These are phyloP conservation scores for Notamacropus eugenii DNA, from an alignment of 2,797 vertebrate species.

Conservation along the genomic window DNA sequence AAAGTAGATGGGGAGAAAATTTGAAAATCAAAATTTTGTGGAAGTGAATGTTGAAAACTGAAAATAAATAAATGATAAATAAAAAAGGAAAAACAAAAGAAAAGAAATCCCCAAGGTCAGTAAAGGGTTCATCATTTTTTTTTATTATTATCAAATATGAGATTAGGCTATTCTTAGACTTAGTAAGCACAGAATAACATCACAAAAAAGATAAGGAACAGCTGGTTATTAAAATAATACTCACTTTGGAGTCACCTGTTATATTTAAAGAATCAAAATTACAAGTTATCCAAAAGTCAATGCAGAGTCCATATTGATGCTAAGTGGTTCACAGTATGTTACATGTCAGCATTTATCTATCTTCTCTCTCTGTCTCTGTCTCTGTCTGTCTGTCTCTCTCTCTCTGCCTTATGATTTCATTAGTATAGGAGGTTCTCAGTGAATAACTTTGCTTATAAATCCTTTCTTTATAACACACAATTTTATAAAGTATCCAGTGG, in stretches of 20 bases:
- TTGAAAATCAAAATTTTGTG: too few relatives aligned
- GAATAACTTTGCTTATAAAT: too few relatives aligned
- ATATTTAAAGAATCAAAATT: neutral
- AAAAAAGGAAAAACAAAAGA: too few relatives aligned
- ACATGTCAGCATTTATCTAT: too few relatives aligned
- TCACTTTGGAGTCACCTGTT: neutral
- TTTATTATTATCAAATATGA: neutral
- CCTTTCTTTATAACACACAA: too few relatives aligned
- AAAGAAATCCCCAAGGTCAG: too few relatives aligned
- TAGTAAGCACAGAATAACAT: neutral
- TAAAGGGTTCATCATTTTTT: neutral
- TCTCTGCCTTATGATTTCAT: neutral
- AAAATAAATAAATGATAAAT: too few relatives aligned
- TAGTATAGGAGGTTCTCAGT: neutral
- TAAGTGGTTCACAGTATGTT: too few relatives aligned
- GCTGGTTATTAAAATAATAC: neutral
- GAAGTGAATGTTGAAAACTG: too few relatives aligned
- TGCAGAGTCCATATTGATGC: neutral
- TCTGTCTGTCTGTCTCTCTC: too few relatives aligned
- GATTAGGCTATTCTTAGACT: neutral
- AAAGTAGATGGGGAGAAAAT: too few relatives aligned
- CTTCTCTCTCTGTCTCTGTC: too few relatives aligned
- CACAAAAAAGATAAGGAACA: neutral
- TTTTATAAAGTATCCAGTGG: neutral
- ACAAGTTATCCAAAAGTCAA: neutral